A percentile compares a stretch with the other conserved stretches of the same genome.
phyloP scores from a whole-genome alignment of 2,797 vertebrate genomes.

The Peromyscus eremicus region DNA sequence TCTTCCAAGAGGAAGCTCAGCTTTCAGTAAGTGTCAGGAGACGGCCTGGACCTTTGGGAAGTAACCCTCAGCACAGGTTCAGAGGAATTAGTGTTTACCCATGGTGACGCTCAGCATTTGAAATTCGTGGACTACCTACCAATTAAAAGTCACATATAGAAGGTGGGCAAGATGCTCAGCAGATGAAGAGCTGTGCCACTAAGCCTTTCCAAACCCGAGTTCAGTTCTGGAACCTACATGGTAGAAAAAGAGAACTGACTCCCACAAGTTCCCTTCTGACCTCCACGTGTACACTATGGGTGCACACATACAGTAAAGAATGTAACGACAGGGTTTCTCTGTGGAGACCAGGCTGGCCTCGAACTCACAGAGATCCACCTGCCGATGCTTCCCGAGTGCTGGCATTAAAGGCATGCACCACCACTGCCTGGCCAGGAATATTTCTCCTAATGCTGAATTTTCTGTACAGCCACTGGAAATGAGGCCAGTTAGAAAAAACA shows the following conservation, averaged over 20 bases:
- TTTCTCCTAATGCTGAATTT: slow-evolving; percentile 46
- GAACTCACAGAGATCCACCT: neutral
- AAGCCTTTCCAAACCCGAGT: neutral
- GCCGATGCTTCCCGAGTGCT: neutral
- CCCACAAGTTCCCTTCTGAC: neutral
- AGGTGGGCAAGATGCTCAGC: neutral
- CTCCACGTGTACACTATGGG: neutral
- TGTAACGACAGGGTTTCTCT: neutral
- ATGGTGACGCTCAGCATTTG: neutral
- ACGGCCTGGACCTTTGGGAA: neutral
- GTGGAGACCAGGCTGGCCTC: neutral
- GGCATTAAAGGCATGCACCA: neutral
- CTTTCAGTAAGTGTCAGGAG: neutral
- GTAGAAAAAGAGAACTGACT: neutral
- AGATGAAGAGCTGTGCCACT: neutral
- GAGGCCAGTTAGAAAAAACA: neutral
- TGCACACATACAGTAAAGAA: neutral
- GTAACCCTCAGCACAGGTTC: slow-evolving; percentile 15
- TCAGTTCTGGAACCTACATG: neutral
- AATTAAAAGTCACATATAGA: neutral
- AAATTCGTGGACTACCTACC: slow-evolving; percentile 28
- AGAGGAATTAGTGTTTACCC: neutral
- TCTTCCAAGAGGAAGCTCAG: neutral
- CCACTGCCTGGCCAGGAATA: neutral
- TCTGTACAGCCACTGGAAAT: slow-evolving; percentile 39